Evolutionary conservation across 1,140 invertebrate genomes (phyloP), one percentile per base, ranked within the genome.

Genomic region (Wasmannia auropunctata): DNA sequence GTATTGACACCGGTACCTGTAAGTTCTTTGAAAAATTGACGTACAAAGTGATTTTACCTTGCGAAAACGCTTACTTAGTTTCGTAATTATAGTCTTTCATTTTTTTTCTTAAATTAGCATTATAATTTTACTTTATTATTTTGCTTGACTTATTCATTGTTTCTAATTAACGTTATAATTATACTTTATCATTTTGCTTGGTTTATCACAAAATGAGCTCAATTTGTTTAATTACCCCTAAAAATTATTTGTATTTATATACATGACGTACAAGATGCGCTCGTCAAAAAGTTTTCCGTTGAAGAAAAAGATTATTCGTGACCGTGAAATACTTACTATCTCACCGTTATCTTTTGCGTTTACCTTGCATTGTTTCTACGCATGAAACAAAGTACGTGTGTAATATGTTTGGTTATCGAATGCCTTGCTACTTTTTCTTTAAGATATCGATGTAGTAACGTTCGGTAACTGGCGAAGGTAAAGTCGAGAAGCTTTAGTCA

Each of bases 1-100:
- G 86, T 84, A 14, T 63, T 37, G 86, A 87, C 22, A 22, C n/a
- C 11, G 49, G 58, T 40, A 51, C 31, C 40, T 60, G 86, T 88
- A 77, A 88, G 87, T 88, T 76, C 1, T 60, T 49, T 54, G 6
- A 19, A 37, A 65, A 37, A 51, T 72, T 43, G 14, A 46, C 25
- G 7, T 11, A 34, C n/a, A 28, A 31, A 8, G 40, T 31, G 14
- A 60, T 70, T 62, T 34, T 19, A 31, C 3, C 8, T 2, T 8
- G 58, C n/a, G 10, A n/a, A 63, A 28, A 19, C 19, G 2, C 19
- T n/a, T 22, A 14, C n/a, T 3, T 3, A 72, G 28, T 65, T 40
- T 65, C 0, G n/a, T 3, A 25, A 69, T 69, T 16, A 8, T 0
- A n/a, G n/a, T 2, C 4, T 51, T 11, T 34, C 11, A 70, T 19